phyloP scores from a whole-genome alignment of 1,140 invertebrate genomes.

The Trichomalopsis sarcophagae region DNA sequence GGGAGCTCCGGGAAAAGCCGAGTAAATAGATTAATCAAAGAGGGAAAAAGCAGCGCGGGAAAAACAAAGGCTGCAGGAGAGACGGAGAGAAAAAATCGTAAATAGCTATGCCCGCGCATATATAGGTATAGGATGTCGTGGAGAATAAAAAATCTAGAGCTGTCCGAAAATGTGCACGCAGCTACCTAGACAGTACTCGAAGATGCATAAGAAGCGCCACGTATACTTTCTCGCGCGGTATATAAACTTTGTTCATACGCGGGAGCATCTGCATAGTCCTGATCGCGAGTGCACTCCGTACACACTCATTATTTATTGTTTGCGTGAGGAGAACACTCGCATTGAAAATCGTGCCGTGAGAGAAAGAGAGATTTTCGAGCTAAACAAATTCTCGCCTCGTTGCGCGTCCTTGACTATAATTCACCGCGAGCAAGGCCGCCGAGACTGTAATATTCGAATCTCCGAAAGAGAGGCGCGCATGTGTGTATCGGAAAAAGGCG shows the following conservation, averaged over 20 bases:
- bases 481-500: not conserved
- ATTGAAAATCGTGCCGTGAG: not conserved
- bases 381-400: too few relatives aligned
- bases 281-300: not conserved
- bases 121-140: not conserved
- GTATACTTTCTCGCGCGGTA: not conserved
- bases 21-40: conserved; percentile 38
- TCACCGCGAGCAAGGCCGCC: too few relatives aligned
- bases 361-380: too few relatives aligned
- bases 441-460: too few relatives aligned
- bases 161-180: too few relatives aligned
- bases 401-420: not conserved
- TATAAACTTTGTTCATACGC: not conserved
- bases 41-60: conserved; percentile 5
- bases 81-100: conserved; percentile 8
- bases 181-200: too few relatives aligned
- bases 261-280: too few relatives aligned
- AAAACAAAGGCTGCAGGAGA: conserved; percentile 27
- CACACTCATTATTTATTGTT: conserved; percentile 22
- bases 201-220: not conserved
- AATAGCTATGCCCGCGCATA: not conserved
- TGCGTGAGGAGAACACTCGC: not conserved
- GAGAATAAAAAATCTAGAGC: too few relatives aligned
- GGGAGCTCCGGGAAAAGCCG: conserved; percentile 17
- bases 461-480: too few relatives aligned